Evolutionary conservation across 1,140 invertebrate genomes (phyloP), one percentile per base, ranked within the genome.

Genomic region (Sycophila sp.): DNA sequence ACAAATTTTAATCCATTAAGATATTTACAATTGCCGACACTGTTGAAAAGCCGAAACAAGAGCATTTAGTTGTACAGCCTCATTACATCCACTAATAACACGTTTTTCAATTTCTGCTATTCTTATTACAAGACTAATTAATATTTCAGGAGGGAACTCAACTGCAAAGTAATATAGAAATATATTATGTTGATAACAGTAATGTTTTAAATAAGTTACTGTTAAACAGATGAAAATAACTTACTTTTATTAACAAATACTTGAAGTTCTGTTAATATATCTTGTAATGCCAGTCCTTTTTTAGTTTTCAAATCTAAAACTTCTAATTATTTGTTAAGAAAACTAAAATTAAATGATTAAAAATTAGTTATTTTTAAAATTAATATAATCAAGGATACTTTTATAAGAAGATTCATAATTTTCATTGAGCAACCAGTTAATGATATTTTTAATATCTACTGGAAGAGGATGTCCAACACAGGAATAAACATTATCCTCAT

Each of bases 381-480:
- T 42, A 34, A 32, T 38, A 19, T n/a, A 47, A 70, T 87, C 19
- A 89, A 89, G 88, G 88, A 92, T 94, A 97, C 96, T 93, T 83
- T 92, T 90, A 83, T 94, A 98, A 47, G 94, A 91, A 4, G 87
- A 79, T 49, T 91, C 87, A 77, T 98, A 94, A 73, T 91, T 89
- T 74, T 96, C 94, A 80, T 97, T 98, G 1, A 99, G 86, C 73
- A 98, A 86, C 91, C 94, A 96, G 79, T 94, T 92, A 11, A 97
- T 85, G 74, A 98, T 96, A 77, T 91, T 92, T 78, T 93, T 92
- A 76, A 99, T 97, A 82, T 99, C 97, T 38, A 90, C 87, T 68
- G 93, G 91, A 30, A 96, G 85, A 8, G 98, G 98, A 87, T 99
- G 97, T 0, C 98, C 98, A 19, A 99, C 96, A 86, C 98, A 99